Evolutionary conservation across 1,140 invertebrate genomes (phyloP).

Genomic region (Lepidurus packardi): DNA sequence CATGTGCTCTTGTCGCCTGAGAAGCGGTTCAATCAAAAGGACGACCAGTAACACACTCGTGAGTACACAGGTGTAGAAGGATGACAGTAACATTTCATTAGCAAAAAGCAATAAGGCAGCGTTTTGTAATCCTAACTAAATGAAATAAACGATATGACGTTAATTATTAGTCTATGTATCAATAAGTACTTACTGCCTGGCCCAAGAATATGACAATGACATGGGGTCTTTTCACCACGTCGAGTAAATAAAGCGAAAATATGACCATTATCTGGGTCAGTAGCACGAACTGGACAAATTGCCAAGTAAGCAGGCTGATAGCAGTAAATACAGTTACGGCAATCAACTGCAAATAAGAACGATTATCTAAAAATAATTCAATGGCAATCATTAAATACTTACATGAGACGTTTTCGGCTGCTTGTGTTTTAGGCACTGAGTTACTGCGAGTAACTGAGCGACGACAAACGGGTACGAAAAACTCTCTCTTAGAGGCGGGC

Average conservation of each 20-base stretch:
- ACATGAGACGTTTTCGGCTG: slow-evolving; percentile 29
- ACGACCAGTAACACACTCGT: slow-evolving; percentile 43
- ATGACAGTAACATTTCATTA: slow-evolving; percentile 62
- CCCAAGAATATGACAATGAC: slow-evolving; percentile 35
- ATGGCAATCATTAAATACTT: background rate
- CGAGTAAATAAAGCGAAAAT: slow-evolving; percentile 32
- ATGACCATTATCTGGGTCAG: slow-evolving; percentile 54
- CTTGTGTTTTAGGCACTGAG: slow-evolving; percentile 39
- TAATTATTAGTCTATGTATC: slow-evolving; percentile 45
- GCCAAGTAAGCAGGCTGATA: slow-evolving; percentile 58
- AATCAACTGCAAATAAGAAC: slow-evolving; percentile 37
- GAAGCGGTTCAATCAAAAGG: slow-evolving; percentile 44
- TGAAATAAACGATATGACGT: slow-evolving; percentile 35
- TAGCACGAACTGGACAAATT: slow-evolving; percentile 73
- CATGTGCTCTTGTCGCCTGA: slow-evolving; percentile 42
- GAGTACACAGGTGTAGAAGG: slow-evolving; percentile 53
- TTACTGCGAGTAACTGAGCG: slow-evolving; percentile 43
- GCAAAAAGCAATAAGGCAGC: slow-evolving; percentile 54
- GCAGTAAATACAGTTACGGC: slow-evolving; percentile 41
- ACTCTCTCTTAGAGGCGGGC: slow-evolving; percentile 73
- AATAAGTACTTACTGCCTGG: slow-evolving; percentile 33
- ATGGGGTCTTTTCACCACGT: slow-evolving; percentile 34
- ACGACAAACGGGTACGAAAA: slow-evolving; percentile 67
- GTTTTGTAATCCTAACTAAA: slow-evolving; percentile 46
- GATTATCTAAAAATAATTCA: background rate